Percentiles rank a stretch among this genome's conserved stretches.
Conservation (phyloP, 1,140 invertebrate genomes). For the Conus ventricosus region DNA sequence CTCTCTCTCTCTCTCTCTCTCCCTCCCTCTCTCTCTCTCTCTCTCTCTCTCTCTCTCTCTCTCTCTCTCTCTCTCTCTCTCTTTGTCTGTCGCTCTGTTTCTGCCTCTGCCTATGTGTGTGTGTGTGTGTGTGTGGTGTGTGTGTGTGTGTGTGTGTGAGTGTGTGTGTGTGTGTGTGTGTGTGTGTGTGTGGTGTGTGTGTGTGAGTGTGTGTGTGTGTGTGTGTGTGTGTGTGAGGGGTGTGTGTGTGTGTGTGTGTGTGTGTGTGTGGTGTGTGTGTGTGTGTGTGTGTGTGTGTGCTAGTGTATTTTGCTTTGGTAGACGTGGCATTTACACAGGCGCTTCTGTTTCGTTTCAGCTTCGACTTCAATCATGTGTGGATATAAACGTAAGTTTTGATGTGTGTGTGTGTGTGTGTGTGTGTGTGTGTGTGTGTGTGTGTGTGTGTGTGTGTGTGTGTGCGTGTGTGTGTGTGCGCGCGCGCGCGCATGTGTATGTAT, state of each 20-base stretch:
- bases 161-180: too few relatives aligned
- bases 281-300: too few relatives aligned
- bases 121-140: background rate
- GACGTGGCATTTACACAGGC: background rate
- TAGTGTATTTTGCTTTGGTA: too few relatives aligned
- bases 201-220: background rate
- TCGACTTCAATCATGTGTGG: slow-evolving; percentile 66
- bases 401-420: background rate
- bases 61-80: background rate
- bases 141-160: too few relatives aligned
- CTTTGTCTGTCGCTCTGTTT: background rate
- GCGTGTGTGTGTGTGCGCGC: background rate
- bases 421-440: background rate
- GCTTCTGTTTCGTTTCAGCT: slow-evolving; percentile 60
- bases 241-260: too few relatives aligned
- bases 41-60: background rate
- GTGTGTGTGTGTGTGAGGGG: background rate
- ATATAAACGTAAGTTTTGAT: slow-evolving; percentile 66
- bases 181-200: too few relatives aligned
- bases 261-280: too few relatives aligned
- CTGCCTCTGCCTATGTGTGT: slow-evolving; percentile 12
- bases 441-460: slow-evolving; percentile 4
- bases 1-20: background rate
- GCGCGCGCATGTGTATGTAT: background rate
- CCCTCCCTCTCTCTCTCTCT: background rate